These are phyloP conservation scores for Neodon shergylaensis DNA, from an alignment of 2,113 vertebrate genomes.

Conservation along the genomic window DNA sequence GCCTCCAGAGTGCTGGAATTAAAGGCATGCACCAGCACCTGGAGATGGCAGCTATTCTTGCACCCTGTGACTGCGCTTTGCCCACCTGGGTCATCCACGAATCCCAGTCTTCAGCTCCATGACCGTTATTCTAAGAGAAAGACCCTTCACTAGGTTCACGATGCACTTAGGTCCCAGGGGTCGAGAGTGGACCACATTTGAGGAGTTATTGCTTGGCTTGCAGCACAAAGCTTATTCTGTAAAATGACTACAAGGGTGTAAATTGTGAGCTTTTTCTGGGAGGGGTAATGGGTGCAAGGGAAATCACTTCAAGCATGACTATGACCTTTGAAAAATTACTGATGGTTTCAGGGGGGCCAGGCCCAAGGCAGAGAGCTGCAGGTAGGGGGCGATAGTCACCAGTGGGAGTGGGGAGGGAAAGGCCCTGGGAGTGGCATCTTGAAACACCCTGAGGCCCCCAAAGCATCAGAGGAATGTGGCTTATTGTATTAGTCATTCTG, in stretches of 20 bases:
- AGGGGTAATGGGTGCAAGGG: not conserved
- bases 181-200: not conserved
- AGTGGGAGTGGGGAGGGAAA: not conserved
- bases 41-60: not conserved
- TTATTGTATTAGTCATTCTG: not conserved
- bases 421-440: not conserved
- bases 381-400: not conserved
- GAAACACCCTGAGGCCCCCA: not conserved
- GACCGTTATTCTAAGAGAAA: not conserved
- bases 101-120: not conserved
- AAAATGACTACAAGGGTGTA: not conserved
- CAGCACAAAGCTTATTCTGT: not conserved
- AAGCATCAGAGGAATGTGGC: not conserved
- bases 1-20: too few species aligned
- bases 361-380: not conserved
- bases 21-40: too few species aligned
- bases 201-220: not conserved
- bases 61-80: too few species aligned
- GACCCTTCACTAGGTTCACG: not conserved
- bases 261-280: not conserved
- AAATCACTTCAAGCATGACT: not conserved
- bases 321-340: not conserved
- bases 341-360: not conserved
- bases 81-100: not conserved
- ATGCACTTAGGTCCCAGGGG: not conserved